Evolutionary conservation across 2,888 invertebrate species (phyloP), one percentile per base, ranked within the genome.

Genomic region (Netelia inedita): DNA sequence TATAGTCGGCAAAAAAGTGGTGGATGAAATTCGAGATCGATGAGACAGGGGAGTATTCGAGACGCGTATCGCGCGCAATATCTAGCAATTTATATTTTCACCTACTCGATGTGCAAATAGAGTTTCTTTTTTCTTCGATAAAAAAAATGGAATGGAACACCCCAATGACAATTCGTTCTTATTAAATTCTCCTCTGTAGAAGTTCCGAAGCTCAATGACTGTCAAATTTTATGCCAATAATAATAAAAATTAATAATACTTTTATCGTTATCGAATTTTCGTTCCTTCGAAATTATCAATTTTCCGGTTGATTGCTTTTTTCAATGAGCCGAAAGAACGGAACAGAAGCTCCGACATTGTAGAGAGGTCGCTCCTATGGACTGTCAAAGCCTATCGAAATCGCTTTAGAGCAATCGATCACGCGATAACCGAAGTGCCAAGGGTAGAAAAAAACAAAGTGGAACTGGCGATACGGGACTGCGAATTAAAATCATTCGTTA

Each of bases 401-500:
- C 65, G 16, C 41, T 65, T 65, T 65, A 16, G 41, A 35, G 41
- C 41, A n/a, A 41, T 41, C 23, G 35, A 65, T 65, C 41, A 65
- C 41, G 35, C 35, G 16, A 65, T 65, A 9, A 41, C 65, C 41
- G 3, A 65, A 11, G 41, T 41, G 19, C 6, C 16, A 55, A n/a
- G 55, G n/a, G 55, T 35, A 55, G 19, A 14, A 16, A 55, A 55
- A 19, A 55, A 55, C n/a, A 55, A n/a, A 55, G 55, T 57, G 14
- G 14, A 14, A 80, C 55, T 65, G 78, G 73, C 69, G 65, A 78
- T 75, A 66, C 61, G 81, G 50, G 71, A 75, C 63, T 57, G 78
- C 10, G 85, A 85, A 85, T 82, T 82, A 85, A 85, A 85, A 79
- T 59, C 71, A 82, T 82, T 74, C 82, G 82, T 85, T 79, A 82